Conservation (phyloP, 1,140 invertebrate genomes). For the Phymastichus coffea region DNA sequence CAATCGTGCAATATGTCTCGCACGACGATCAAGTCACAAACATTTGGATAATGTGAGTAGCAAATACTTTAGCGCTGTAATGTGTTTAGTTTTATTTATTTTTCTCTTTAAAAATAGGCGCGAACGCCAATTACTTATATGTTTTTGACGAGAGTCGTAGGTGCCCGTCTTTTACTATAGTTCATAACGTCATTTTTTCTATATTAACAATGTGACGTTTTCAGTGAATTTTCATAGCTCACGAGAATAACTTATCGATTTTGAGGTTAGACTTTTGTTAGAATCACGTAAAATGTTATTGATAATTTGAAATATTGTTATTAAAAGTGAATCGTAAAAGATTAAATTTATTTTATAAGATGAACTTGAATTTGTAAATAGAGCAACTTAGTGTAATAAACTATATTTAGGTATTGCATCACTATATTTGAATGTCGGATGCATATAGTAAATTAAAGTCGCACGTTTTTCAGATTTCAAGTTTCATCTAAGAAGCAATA, state of each 20-base stretch:
- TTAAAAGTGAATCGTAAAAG: not conserved
- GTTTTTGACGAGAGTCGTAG: not conserved
- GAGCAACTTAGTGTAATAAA: not conserved
- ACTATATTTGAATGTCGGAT: not conserved
- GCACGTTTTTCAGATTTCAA: conserved; percentile 19
- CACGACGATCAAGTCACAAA: too few species aligned
- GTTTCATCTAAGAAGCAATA: not conserved
- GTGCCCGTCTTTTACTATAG: too few species aligned
- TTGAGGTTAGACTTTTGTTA: conserved; percentile 6
- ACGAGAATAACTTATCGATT: too few species aligned
- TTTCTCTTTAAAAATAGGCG: conserved; percentile 3
- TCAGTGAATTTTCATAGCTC: too few species aligned
- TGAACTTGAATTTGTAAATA: not conserved
- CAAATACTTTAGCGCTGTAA: not conserved
- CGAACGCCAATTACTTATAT: not conserved
- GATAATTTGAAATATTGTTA: not conserved
- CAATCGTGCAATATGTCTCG: not conserved
- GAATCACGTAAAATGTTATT: not conserved
- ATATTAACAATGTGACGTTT: not conserved
- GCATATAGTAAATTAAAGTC: not conserved
- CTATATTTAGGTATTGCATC: not conserved
- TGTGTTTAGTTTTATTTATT: conserved; percentile 10
- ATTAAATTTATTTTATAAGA: not conserved
- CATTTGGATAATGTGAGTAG: not conserved
- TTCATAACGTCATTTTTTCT: not conserved